A percentile compares a stretch with the other conserved stretches of the same genome.
Conservation (phyloP, 2,888 invertebrate genomes). For the Conops quadrifasciatus region DNA sequence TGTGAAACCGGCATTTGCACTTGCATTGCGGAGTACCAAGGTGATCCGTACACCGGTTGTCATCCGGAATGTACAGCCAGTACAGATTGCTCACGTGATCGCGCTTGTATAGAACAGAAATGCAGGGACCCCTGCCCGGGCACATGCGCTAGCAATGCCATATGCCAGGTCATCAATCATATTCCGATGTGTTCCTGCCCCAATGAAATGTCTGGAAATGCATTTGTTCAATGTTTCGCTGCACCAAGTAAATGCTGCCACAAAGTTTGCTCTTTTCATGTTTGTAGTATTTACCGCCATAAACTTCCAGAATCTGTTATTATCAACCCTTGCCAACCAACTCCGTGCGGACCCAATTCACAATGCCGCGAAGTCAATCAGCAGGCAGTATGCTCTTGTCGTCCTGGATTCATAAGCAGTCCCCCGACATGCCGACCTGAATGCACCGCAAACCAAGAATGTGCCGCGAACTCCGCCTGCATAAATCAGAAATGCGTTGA, state of each 20-base stretch:
- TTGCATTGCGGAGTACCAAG: constrained; percentile 72
- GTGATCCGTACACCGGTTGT: constrained; percentile 80
- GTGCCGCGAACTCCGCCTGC: constrained; percentile 73
- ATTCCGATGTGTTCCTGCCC: constrained; percentile 80
- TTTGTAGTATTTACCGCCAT: not conserved
- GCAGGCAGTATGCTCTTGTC: constrained; percentile 77
- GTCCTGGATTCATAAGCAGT: constrained; percentile 72
- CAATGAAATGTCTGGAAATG: constrained; percentile 77
- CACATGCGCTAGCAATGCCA: constrained; percentile 79
- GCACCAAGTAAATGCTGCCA: constrained; percentile 59
- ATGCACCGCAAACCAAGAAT: constrained; percentile 75
- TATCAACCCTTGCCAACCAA: constrained; percentile 68
- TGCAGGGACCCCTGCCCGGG: constrained; percentile 82
- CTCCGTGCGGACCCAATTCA: constrained; percentile 81
- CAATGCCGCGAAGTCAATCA: constrained; percentile 76
- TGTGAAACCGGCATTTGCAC: constrained; percentile 65
- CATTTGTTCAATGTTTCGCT: constrained; percentile 69
- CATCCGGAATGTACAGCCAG: constrained; percentile 84
- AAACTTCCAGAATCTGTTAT: constrained; percentile 59
- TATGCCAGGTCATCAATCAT: constrained; percentile 80
- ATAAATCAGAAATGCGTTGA: constrained; percentile 76
- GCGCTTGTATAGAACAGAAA: constrained; percentile 77
- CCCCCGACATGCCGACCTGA: constrained; percentile 82
- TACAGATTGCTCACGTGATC: constrained; percentile 75
- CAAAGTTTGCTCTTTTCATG: not conserved